Percentiles rank a stretch among this genome's conserved stretches.
These are phyloP conservation scores for Drosophila flavopinicola DNA, from an alignment of 2,888 invertebrate genomes.

Conservation along the genomic window DNA sequence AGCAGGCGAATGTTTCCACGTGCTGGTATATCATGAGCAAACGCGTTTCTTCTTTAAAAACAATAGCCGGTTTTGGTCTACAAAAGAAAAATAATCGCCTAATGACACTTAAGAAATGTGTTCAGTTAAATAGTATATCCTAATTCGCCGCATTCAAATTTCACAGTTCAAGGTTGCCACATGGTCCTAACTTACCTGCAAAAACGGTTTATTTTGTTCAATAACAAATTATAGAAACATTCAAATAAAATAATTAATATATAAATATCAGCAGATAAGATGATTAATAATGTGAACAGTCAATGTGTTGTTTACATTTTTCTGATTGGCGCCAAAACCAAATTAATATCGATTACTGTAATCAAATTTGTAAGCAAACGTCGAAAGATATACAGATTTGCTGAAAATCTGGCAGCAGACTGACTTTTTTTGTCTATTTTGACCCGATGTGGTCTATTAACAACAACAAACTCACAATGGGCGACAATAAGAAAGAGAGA, in stretches of 20 bases:
- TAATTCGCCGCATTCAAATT: constrained; percentile 14
- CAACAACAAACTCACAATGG: constrained; percentile 17
- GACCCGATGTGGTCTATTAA: not conserved
- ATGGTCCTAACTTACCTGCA: not conserved
- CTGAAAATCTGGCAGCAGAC: not conserved
- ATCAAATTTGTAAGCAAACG: not conserved
- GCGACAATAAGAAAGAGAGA: constrained; percentile 14
- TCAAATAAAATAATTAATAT: not conserved
- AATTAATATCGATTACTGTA: constrained; percentile 19
- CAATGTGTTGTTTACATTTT: not conserved
- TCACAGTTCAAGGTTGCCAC: not conserved
- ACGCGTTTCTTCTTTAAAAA: too few relatives aligned
- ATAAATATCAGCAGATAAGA: too few relatives aligned
- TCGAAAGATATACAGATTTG: not conserved
- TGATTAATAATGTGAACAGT: too few relatives aligned
- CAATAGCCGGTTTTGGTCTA: too few relatives aligned
- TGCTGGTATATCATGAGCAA: too few relatives aligned
- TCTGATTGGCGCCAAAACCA: constrained; percentile 10
- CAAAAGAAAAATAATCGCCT: too few relatives aligned
- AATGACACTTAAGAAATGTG: too few relatives aligned
- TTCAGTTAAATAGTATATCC: too few relatives aligned
- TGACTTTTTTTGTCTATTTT: not conserved
- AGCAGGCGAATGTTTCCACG: too few relatives aligned
- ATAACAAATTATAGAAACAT: too few relatives aligned
- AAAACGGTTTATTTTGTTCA: not conserved